phyloP scores from a whole-genome alignment of 2,797 vertebrate genomes.

The Odontamblyopus rebecca region DNA sequence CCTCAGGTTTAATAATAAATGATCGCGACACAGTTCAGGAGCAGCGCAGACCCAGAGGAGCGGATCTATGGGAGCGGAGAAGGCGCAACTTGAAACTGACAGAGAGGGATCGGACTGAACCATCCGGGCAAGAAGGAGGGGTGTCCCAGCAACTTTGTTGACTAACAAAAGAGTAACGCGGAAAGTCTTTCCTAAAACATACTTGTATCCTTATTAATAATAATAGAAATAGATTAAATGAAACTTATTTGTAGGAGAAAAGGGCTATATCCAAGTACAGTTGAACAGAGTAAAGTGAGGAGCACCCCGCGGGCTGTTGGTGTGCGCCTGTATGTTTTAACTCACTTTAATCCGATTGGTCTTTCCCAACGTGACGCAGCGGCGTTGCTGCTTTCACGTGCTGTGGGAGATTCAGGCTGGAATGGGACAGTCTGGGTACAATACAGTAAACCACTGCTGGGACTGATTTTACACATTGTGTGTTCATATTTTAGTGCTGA shows the following conservation, averaged over 20 bases:
- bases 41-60: slow-evolving; percentile 23
- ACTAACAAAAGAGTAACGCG: neutral
- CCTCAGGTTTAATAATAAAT: neutral
- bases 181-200: no score
- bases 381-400: slow-evolving; percentile 48
- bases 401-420: slow-evolving; percentile 29
- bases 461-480: no score
- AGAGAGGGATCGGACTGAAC: slow-evolving; percentile 56
- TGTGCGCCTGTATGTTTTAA: slow-evolving; percentile 49
- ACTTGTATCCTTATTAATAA: no score
- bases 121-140: slow-evolving; percentile 33
- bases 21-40: neutral
- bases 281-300: accelerated
- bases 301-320: slow-evolving; percentile 24
- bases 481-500: no score
- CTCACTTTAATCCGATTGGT: slow-evolving; percentile 78
- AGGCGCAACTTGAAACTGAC: slow-evolving; percentile 79
- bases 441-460: neutral
- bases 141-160: neutral
- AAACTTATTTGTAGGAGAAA: accelerated
- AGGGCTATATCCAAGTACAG: accelerated
- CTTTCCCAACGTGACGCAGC: slow-evolving; percentile 63
- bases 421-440: neutral
- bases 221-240: accelerated
- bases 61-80: slow-evolving; percentile 24